Base-by-base conservation (phyloP, 2,797 vertebrate genomes). In the Spizella passerina region DNA sequence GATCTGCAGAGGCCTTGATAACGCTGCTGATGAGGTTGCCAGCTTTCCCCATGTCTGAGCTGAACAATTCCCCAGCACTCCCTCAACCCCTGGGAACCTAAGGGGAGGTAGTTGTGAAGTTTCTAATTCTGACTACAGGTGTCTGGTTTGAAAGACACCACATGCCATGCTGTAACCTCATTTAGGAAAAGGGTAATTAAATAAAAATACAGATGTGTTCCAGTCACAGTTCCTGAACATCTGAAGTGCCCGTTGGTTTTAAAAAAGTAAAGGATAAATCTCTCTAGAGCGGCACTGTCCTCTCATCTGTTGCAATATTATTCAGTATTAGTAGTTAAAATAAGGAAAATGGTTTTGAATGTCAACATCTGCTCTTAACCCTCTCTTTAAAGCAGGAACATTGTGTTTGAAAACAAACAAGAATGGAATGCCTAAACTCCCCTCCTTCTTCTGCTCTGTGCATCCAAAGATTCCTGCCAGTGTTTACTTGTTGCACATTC, bases 171-270 rank as follows among this genome's bases (percentile, higher is more conserved):
- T 96, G 96, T 94, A 97, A 97, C 96, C 91, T 94, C 95, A 95
- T 96, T 97, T 97, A 96, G 91, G 95, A 97, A 96, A 97, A 71
- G 77, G 55, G 91, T 97, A 97, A 98, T 97, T 98, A 97, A 97
- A 97, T 98, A 96, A 97, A 97, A 98, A 95, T 96, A 95, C 97
- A 97, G 97, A 97, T 96, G 96, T 97, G 93, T 93, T 94, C 61
- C 90, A 88, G 88, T 96, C 96, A 96, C 94, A 97, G 95, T 96
- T 96, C 91, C 91, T 94, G 97, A 96, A 94, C 96, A 94, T 91
- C 93, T 95, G 96, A 97, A 96, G 97, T 94, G 83, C 63, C 47
- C 2, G 9, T 92, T 4, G 22, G 47, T 92, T 91, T 78, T 41
- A 27, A 57, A 94, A 94, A 65, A 75, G 50, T 46, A 47, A 80